These are phyloP conservation scores for Julus scandinavius DNA, from an alignment of 2,888 invertebrate genomes.

Conservation along the genomic window DNA sequence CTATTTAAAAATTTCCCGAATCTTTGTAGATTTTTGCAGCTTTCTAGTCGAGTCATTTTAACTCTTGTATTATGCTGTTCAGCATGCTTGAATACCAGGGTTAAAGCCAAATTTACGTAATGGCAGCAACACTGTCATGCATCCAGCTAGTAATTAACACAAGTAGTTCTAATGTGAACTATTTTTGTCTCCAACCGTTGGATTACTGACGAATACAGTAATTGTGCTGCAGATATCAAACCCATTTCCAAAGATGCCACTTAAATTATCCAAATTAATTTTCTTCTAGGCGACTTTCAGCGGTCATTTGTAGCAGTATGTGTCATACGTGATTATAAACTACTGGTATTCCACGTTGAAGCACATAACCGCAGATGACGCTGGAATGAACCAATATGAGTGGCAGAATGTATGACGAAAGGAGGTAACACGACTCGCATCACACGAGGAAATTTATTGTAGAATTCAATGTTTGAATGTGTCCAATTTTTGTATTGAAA, in stretches of 20 bases:
- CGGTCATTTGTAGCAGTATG: neutral
- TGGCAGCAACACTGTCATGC: neutral
- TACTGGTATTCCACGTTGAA: no score
- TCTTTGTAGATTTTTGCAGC: slow-evolving; percentile 16
- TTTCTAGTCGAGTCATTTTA: neutral
- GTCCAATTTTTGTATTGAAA: no score
- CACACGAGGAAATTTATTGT: no score
- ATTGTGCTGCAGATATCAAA: neutral
- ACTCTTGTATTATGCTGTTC: neutral
- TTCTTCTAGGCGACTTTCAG: neutral
- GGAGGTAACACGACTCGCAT: no score
- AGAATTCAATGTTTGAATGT: no score
- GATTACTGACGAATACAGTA: neutral
- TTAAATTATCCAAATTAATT: neutral
- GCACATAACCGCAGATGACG: no score
- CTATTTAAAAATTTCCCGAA: neutral
- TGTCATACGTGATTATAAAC: no score
- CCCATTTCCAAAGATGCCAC: neutral
- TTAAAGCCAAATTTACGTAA: neutral
- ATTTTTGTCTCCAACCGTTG: neutral
- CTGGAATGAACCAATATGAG: no score
- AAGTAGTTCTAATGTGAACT: neutral
- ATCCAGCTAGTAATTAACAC: neutral
- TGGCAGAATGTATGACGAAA: no score
- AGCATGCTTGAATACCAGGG: neutral